These are phyloP conservation scores for Apodemus agrarius DNA, from an alignment of 2,797 vertebrate genomes.

Conservation along the genomic window DNA sequence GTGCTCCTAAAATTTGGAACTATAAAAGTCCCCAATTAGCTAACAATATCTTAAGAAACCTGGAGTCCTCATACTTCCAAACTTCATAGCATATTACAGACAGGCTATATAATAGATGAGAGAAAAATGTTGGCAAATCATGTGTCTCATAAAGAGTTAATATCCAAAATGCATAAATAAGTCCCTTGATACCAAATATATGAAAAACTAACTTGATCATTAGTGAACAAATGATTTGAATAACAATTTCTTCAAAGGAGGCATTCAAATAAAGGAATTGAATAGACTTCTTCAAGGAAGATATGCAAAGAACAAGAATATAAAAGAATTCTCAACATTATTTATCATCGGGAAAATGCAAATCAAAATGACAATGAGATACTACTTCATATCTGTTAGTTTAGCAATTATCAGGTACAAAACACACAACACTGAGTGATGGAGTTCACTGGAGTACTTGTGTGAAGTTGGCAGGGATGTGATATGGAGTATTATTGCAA, in stretches of 20 bases:
- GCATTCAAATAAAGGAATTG: neutral
- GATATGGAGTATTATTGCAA: neutral
- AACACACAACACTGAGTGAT: neutral
- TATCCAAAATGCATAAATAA: neutral
- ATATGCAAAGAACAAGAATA: neutral
- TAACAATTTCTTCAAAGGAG: neutral
- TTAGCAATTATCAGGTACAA: neutral
- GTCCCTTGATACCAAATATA: neutral
- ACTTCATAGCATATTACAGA: neutral
- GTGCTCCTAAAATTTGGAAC: neutral
- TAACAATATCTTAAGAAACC: neutral
- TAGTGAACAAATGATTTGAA: neutral
- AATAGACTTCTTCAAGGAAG: neutral
- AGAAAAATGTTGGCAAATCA: neutral
- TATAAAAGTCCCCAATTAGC: neutral
- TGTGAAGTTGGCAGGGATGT: neutral
- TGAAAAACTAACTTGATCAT: neutral
- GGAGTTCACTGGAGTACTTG: neutral
- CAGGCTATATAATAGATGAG: neutral
- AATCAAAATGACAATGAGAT: neutral
- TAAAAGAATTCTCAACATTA: neutral
- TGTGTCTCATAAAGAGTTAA: neutral
- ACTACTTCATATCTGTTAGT: neutral
- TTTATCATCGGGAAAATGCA: neutral
- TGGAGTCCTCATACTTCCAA: neutral